Percentiles rank a stretch among this genome's conserved stretches.
These are phyloP conservation scores for Orientallactaga sibirica DNA, from an alignment of 2,797 vertebrate genomes.

Conservation along the genomic window DNA sequence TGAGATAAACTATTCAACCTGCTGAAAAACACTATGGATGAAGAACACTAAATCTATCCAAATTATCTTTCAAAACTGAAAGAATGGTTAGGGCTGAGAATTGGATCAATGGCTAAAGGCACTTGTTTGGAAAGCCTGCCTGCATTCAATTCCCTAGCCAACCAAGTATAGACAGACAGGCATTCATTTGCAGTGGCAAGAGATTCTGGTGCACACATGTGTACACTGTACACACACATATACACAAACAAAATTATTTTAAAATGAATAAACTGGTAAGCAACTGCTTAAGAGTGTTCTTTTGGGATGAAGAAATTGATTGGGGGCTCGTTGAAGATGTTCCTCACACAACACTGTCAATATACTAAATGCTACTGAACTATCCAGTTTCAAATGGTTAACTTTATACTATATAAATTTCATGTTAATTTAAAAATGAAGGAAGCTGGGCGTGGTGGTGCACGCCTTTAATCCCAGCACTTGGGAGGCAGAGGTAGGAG, in stretches of 20 bases:
- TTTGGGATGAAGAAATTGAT: background rate
- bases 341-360: background rate
- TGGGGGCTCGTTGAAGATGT: background rate
- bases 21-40: background rate
- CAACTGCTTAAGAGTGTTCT: background rate
- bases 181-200: no score
- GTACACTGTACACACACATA: no score
- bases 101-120: no score
- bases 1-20: background rate
- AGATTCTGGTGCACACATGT: no score
- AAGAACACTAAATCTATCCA: background rate
- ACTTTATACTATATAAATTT: constrained; percentile 17
- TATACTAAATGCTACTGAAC: background rate
- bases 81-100: background rate
- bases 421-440: background rate
- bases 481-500: no score
- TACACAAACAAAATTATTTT: no score
- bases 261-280: background rate
- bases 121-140: no score
- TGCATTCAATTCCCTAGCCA: no score
- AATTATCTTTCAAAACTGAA: background rate
- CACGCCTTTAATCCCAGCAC: no score
- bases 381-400: background rate
- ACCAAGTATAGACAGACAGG: no score
- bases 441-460: no score